phyloP scores from a whole-genome alignment of 2,888 invertebrate genomes.

The Morpho achilles region DNA sequence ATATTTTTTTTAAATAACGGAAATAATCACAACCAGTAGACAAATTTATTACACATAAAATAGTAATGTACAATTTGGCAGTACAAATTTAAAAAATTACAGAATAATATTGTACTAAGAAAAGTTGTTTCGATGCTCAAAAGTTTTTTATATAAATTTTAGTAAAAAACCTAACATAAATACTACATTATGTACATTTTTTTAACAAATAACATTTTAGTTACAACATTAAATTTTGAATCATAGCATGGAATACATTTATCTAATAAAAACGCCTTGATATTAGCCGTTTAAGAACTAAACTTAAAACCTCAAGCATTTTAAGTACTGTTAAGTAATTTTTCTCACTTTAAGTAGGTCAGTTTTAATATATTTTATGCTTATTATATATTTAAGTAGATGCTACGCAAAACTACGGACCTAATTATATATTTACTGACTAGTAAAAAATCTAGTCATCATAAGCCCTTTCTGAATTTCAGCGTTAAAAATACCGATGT shows the following conservation, averaged over 20 bases:
- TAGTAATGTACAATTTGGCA: slow-evolving; percentile 28
- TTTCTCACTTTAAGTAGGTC: slow-evolving; percentile 16
- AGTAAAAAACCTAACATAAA: slow-evolving; percentile 52
- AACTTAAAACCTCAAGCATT: slow-evolving; percentile 3
- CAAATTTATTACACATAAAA: slow-evolving; percentile 31
- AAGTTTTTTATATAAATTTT: slow-evolving; percentile 34
- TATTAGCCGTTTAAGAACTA: background rate
- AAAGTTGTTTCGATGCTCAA: slow-evolving; percentile 17
- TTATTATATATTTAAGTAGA: slow-evolving; percentile 16
- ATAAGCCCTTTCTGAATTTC: slow-evolving; percentile 36
- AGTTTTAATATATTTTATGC: slow-evolving; percentile 4
- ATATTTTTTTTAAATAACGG: slow-evolving; percentile 35
- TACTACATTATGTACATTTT: slow-evolving; percentile 32
- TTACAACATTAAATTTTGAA: slow-evolving; percentile 5
- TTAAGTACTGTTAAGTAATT: slow-evolving; percentile 21
- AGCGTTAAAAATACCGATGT: background rate
- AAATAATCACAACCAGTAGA: slow-evolving; percentile 68
- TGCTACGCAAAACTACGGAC: slow-evolving; percentile 14
- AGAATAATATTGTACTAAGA: background rate
- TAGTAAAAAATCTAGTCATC: slow-evolving; percentile 72
- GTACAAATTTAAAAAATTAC: slow-evolving; percentile 9
- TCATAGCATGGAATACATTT: background rate
- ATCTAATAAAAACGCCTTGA: background rate
- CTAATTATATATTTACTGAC: slow-evolving; percentile 50
- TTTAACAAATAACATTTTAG: slow-evolving; percentile 17